phyloP scores from a whole-genome alignment of 2,888 invertebrate genomes.

The Plebejus melissa region DNA sequence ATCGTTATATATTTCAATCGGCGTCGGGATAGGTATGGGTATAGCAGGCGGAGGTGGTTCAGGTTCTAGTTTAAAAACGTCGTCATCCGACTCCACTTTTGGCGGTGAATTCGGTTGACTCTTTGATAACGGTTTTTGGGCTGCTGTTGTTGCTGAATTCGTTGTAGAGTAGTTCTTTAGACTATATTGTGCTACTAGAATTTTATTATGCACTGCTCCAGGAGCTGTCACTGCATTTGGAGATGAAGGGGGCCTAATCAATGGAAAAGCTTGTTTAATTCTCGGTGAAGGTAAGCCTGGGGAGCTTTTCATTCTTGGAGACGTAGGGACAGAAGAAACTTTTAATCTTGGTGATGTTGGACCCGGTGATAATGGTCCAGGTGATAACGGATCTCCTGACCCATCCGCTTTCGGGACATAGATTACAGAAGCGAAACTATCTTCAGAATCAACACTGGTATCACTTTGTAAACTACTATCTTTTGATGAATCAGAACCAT shows the following conservation, averaged over 20 bases:
- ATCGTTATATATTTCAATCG: constrained; percentile 63
- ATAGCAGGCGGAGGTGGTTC: constrained; percentile 52
- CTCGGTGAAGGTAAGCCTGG: constrained; percentile 83
- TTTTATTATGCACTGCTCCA: constrained; percentile 70
- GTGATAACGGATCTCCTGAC: constrained; percentile 77
- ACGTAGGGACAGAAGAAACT: constrained; percentile 87
- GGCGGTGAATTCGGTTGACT: constrained; percentile 74
- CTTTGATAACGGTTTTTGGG: constrained; percentile 65
- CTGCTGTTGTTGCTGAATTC: constrained; percentile 45
- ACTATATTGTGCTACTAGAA: constrained; percentile 79
- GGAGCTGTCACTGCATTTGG: constrained; percentile 77
- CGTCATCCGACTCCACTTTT: constrained; percentile 66
- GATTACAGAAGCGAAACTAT: constrained; percentile 95
- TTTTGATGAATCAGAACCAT: constrained; percentile 93
- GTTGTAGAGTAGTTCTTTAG: constrained; percentile 70
- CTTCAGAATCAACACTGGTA: constrained; percentile 95
- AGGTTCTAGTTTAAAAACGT: constrained; percentile 52
- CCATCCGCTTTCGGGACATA: constrained; percentile 91
- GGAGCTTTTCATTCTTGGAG: constrained; percentile 85
- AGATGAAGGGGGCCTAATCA: constrained; percentile 80
- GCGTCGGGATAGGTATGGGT: constrained; percentile 46
- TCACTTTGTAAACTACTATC: constrained; percentile 95
- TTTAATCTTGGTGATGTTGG: constrained; percentile 81
- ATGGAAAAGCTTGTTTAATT: constrained; percentile 81
- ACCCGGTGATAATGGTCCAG: constrained; percentile 80